Conservation (phyloP, 2,113 vertebrate genomes). For the Melanocharis versteri region DNA sequence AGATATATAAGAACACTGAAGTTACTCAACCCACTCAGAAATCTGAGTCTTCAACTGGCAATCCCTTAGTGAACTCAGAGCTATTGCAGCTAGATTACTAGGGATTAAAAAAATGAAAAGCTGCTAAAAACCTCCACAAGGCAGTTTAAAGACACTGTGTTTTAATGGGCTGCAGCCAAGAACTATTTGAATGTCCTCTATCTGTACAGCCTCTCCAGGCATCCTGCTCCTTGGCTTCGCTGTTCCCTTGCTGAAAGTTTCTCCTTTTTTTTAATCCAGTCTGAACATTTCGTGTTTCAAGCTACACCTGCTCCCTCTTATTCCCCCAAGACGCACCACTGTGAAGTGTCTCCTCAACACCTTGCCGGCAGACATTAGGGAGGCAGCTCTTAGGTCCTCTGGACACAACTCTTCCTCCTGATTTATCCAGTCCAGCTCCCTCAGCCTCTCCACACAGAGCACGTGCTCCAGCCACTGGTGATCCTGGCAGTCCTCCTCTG, state of each 20-base stretch:
- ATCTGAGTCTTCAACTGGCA: background rate
- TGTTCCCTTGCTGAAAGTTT: background rate
- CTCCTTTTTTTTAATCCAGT: background rate
- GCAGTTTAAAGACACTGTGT: background rate
- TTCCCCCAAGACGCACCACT: background rate
- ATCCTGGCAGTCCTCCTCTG: background rate
- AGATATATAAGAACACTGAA: background rate
- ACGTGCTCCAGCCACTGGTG: background rate
- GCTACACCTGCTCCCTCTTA: background rate
- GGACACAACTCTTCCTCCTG: background rate
- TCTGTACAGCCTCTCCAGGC: background rate
- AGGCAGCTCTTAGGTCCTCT: background rate
- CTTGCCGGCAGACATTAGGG: background rate
- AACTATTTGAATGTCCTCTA: background rate
- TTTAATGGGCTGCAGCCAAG: background rate
- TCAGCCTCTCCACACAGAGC: background rate
- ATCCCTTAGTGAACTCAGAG: background rate
- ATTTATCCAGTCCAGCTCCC: background rate
- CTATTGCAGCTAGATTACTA: background rate
- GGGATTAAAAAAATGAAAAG: background rate
- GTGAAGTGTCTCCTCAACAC: background rate
- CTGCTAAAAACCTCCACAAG: fast-evolving
- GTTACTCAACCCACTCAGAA: background rate
- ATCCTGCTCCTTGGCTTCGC: background rate
- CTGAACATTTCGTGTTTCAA: background rate